phyloP scores from a whole-genome alignment of 1,140 invertebrate genomes.

The Caligus rogercresseyi region DNA sequence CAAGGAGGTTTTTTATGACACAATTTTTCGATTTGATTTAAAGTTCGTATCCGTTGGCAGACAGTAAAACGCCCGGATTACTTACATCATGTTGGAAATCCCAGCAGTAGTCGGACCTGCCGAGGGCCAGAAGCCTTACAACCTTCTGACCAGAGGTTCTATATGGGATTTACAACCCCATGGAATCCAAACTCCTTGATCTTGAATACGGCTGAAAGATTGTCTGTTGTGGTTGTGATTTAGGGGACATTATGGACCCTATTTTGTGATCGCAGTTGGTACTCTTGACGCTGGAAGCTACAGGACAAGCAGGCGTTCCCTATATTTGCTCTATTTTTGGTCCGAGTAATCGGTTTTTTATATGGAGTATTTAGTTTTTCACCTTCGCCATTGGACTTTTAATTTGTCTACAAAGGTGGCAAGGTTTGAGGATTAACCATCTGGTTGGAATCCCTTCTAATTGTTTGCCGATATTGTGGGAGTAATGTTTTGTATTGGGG shows the following conservation, averaged over 20 bases:
- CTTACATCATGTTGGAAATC: too few relatives aligned
- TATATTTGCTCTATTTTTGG: neutral
- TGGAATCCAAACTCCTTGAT: neutral
- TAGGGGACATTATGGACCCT: too few relatives aligned
- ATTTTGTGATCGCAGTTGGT: too few relatives aligned
- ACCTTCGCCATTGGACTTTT: neutral
- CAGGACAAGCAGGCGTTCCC: neutral
- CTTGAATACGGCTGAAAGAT: neutral
- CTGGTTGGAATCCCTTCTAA: neutral
- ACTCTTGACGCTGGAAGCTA: neutral
- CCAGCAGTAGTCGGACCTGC: neutral
- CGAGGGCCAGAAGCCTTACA: neutral
- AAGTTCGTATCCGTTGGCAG: too few relatives aligned
- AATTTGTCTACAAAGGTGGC: neutral
- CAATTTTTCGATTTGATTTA: too few relatives aligned
- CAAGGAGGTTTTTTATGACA: too few relatives aligned
- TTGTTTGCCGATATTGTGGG: neutral
- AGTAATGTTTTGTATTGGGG: neutral
- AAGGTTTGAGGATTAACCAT: neutral
- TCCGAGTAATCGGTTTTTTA: neutral
- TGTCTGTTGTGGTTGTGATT: too few relatives aligned
- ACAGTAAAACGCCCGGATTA: too few relatives aligned
- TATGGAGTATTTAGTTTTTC: neutral
- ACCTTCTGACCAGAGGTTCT: neutral
- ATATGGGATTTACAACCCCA: neutral